phyloP scores from a whole-genome alignment of 2,888 invertebrate genomes.

The Drosophila diplacantha region DNA sequence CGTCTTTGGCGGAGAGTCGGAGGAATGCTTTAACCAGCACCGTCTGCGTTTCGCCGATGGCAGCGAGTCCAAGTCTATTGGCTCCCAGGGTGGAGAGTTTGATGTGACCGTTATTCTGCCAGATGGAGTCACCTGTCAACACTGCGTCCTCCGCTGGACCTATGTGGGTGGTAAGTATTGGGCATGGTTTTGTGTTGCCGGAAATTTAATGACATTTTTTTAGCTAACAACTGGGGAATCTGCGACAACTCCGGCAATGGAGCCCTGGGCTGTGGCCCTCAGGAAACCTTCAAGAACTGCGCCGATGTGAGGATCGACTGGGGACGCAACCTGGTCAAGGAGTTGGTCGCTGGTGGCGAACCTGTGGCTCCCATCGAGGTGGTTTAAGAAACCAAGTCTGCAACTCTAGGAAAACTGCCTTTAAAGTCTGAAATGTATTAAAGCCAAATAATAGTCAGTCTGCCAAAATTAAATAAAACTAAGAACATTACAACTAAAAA shows the following conservation, averaged over 20 bases:
- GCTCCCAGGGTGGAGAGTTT: slow-evolving; percentile 60
- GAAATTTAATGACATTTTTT: not conserved
- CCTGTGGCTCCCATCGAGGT: slow-evolving; percentile 30
- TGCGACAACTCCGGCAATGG: slow-evolving; percentile 75
- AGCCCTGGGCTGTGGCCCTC: slow-evolving; percentile 78
- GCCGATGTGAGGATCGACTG: slow-evolving; percentile 77
- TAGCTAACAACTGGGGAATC: slow-evolving; percentile 79
- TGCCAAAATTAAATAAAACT: slow-evolving; percentile 12
- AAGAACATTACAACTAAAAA: slow-evolving; percentile 16
- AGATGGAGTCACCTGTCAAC: slow-evolving; percentile 77
- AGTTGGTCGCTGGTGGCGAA: slow-evolving; percentile 12
- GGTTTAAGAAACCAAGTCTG: slow-evolving; percentile 8
- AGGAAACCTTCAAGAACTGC: slow-evolving; percentile 80
- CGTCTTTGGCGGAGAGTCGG: slow-evolving; percentile 77
- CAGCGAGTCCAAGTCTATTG: slow-evolving; percentile 59
- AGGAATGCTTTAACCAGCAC: slow-evolving; percentile 79
- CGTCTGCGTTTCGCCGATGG: slow-evolving; percentile 75
- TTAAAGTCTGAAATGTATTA: slow-evolving; percentile 21
- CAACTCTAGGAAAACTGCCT: slow-evolving; percentile 10
- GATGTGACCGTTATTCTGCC: slow-evolving; percentile 77
- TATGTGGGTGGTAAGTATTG: slow-evolving; percentile 77
- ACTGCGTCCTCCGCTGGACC: slow-evolving; percentile 81
- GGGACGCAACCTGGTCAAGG: slow-evolving; percentile 51
- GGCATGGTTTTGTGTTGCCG: not conserved
- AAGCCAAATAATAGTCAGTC: slow-evolving; percentile 16